Conservation (phyloP, 2,797 vertebrate genomes). For the Geotrypetes seraphini region DNA sequence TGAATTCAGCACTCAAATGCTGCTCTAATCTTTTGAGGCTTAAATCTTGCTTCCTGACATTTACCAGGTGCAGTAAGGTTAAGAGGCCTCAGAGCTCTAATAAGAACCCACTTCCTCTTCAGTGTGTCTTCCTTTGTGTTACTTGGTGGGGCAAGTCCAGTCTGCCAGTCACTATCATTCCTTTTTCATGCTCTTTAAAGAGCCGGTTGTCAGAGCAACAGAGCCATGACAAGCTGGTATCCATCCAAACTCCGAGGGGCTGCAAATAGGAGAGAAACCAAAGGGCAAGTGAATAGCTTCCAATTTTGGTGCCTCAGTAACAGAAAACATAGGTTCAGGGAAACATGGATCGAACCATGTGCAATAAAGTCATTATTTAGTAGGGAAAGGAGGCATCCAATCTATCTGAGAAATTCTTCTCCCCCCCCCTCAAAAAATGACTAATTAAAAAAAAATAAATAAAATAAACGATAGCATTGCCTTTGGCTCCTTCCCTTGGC, state of each 20-base stretch:
- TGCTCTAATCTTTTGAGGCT: conserved; percentile 4
- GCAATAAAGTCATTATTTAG: conserved; percentile 44
- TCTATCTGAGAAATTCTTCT: conserved; percentile 21
- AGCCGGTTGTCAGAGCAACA: conserved; percentile 72
- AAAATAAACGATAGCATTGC: conserved; percentile 43
- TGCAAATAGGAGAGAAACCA: conserved; percentile 70
- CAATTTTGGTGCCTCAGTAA: conserved; percentile 61
- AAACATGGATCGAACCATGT: conserved; percentile 54
- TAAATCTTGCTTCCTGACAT: conserved; percentile 23
- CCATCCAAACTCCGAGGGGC: conserved; percentile 62
- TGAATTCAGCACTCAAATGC: conserved; percentile 7
- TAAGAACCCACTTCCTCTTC: conserved; percentile 80
- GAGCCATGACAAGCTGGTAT: conserved; percentile 68
- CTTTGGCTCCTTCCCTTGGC: conserved; percentile 69
- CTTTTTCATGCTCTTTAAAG: conserved; percentile 64
- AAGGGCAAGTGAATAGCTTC: conserved; percentile 65
- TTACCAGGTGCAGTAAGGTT: conserved; percentile 70
- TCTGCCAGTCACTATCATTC: conserved; percentile 76
- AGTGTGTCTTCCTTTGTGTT: conserved; percentile 81
- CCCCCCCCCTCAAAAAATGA: conserved; percentile 7
- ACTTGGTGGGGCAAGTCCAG: conserved; percentile 72
- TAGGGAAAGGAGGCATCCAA: conserved; percentile 36
- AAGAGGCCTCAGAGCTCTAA: conserved; percentile 67
- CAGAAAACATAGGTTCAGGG: conserved; percentile 56
- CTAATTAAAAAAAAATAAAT: neutral